Evolutionary conservation across 2,113 vertebrate genomes (phyloP), one percentile per base, ranked within the genome.

Genomic region (Reinhardtius hippoglossoides): DNA sequence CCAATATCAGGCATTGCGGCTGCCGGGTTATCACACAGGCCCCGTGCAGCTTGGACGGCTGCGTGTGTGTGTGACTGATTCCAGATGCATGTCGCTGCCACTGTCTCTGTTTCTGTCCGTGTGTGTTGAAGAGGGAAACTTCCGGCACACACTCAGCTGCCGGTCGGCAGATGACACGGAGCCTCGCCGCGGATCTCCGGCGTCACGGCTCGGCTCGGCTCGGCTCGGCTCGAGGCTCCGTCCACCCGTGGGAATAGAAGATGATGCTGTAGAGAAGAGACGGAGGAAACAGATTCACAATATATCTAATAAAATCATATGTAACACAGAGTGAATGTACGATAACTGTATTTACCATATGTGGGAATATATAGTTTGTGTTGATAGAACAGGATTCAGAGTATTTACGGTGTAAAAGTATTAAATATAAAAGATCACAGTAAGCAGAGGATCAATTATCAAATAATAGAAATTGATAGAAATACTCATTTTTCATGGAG

Each of bases 11-110:
- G 76, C 86, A 40, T 78, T 55, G 73, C 74, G 56, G 71, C 86
- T 67, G 84, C 89, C 68, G 84, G 84, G 84, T 87, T 85, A 89
- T 88, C 87, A 83, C 31, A 46, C 81, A 31, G 80, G 61, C 56
- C 44, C 73, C 2, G 64, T 78, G 84, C 81, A 86, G 83, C 80
- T 71, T 76, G 69, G 74, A 73, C 69, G 9, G 26, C 76, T 15
- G 14, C 75, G 21, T 71, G 44, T 58, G 44, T 58, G 78, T 70
- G 67, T 48, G 46, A 77, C 80, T 58, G 70, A 80, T 78, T 74
- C 57, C 67, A 54, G 52, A 73, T 64, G 50, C 79, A 71, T 76
- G 26, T 78, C 46, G 56, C 4, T 6, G 23, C 27, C 3, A 44
- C 76, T 26, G 14, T n/a, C 24, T 12, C 37, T 26, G 75, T 63